Percentiles rank a stretch among this genome's conserved stretches.
phyloP scores from a whole-genome alignment of 2,888 invertebrate genomes.

The Drosophila yooni region DNA sequence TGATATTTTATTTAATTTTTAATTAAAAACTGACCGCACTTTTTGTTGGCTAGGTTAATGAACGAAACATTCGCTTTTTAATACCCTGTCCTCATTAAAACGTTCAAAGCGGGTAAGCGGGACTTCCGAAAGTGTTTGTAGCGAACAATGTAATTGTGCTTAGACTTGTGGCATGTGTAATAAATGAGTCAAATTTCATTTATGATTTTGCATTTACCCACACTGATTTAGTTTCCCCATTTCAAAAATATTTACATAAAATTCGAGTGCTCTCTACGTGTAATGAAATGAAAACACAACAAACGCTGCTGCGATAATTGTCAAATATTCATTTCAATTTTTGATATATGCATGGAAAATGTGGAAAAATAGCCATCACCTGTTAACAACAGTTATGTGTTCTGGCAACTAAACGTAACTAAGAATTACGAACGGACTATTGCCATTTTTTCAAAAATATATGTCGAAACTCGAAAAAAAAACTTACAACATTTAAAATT shows the following conservation, averaged over 20 bases:
- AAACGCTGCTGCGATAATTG: not conserved
- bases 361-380: not conserved
- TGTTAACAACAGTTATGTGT: not conserved
- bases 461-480: too few species aligned
- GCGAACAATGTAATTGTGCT: not conserved
- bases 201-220: not conserved
- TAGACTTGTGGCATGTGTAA: not conserved
- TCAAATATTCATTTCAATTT: not conserved
- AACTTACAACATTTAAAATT: too few species aligned
- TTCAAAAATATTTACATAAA: not conserved
- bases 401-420: too few species aligned
- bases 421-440: too few species aligned
- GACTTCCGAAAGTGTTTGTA: not conserved
- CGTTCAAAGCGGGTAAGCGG: too few species aligned
- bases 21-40: constrained; percentile 66
- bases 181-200: not conserved
- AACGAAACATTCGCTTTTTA: constrained; percentile 14
- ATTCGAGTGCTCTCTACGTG: not conserved
- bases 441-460: too few species aligned
- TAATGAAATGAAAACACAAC: not conserved
- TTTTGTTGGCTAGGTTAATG: constrained; percentile 55
- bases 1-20: constrained; percentile 46
- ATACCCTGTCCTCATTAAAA: not conserved
- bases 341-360: not conserved
- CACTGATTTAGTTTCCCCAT: not conserved